phyloP scores from a whole-genome alignment of 1,140 invertebrate genomes.

The Ceratitis capitata region DNA sequence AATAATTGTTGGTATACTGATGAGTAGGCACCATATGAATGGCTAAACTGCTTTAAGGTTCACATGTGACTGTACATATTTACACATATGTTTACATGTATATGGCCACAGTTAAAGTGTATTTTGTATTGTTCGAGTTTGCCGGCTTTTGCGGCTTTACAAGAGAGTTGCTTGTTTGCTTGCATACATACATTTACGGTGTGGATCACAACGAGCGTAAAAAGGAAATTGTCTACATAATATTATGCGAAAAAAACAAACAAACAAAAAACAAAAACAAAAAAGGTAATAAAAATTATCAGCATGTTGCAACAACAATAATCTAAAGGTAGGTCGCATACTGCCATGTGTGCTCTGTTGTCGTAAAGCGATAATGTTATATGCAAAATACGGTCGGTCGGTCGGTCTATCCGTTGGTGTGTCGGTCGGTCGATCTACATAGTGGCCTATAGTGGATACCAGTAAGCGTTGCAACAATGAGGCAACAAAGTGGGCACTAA shows the following conservation, averaged over 20 bases:
- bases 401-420: too few species aligned
- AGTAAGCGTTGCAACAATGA: background rate
- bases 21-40: background rate
- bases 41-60: background rate
- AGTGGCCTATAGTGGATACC: background rate
- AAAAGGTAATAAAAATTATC: constrained; percentile 21
- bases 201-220: background rate
- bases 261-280: background rate
- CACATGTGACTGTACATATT: background rate
- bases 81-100: background rate
- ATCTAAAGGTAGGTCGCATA: too few species aligned
- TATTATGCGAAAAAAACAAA: background rate
- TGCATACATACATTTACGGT: background rate
- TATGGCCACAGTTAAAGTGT: background rate
- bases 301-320: constrained; percentile 13
- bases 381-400: constrained; percentile 8
- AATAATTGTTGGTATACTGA: background rate
- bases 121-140: background rate
- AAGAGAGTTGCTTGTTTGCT: background rate
- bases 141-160: constrained; percentile 19
- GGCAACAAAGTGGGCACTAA: background rate
- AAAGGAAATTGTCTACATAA: constrained; percentile 13
- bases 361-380: background rate
- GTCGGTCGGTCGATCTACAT: background rate
- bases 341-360: background rate